Evolutionary conservation across 1,140 invertebrate genomes (phyloP), one percentile per base, ranked within the genome.

Genomic region (Microplitis mediator): DNA sequence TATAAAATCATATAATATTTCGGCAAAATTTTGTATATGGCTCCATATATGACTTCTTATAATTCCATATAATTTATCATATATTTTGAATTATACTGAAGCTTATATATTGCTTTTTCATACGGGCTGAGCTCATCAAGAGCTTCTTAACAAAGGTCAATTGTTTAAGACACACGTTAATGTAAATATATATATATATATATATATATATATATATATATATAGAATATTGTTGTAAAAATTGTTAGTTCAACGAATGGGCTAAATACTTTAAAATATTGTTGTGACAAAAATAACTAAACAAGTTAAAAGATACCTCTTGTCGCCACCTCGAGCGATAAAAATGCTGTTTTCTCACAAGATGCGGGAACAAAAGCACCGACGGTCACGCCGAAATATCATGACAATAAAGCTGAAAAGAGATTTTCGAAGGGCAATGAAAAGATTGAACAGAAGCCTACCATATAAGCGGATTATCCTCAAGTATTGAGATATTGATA

Each of bases 311-410:
- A 45, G 39, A 80, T 81, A 77, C 77, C 84, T 86, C 82, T 85
- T 82, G 86, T 83, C 83, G 81, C 73, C 86, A 86, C 86, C 85
- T 87, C 84, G 82, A 86, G 85, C 85, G 85, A 83, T 84, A 79
- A 85, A 86, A 87, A 86, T 86, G 80, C 80, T 87, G 86, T 87
- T 87, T 86, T 85, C 84, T 85, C 83, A 86, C 84, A 85, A 87
- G 83, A 82, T 76, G 74, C 76, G 74, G 71, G 75, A 80, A 87
- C 85, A 87, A 87, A 86, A 76, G 66, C 76, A 78, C 77, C 76
- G 71, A 75, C 72, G 77, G 78, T 65, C 54, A 54, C 1, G 14
- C 61, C 45, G 39, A 39, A 50, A 45, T 23, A 50, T 23, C 39
- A 51, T 70, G 66, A 69, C 75, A 66, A 32, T 45, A 62, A 50